Conservation (phyloP, 1,140 invertebrate species). For the Apolygus lucorum region DNA sequence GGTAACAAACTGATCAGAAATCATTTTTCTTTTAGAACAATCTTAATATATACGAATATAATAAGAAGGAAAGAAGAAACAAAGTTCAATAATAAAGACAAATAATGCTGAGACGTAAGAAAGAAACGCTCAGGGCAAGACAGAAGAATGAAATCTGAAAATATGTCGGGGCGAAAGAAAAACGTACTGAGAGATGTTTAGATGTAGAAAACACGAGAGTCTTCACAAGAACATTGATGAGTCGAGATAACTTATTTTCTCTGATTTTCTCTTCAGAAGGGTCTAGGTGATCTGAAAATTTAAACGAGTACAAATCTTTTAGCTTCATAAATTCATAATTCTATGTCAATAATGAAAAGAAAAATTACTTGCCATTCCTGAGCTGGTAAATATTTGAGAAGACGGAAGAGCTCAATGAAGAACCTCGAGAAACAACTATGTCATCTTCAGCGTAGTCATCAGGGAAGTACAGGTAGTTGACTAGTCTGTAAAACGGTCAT, state of each 20-base stretch:
- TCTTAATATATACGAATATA: no score
- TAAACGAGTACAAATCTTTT: background rate
- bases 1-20: no score
- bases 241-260: conserved; percentile 43
- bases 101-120: no score
- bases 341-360: background rate
- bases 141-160: no score
- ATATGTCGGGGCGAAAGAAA: no score
- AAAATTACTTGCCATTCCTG: conserved; percentile 17
- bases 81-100: no score
- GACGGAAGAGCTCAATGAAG: background rate
- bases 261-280: background rate
- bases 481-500: background rate
- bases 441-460: conserved; percentile 26
- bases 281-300: background rate
- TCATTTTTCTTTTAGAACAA: no score
- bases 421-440: conserved; percentile 24
- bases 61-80: no score
- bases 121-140: no score
- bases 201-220: conserved; percentile 47
- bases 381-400: background rate
- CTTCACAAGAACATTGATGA: conserved; percentile 42
- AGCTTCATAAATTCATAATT: background rate
- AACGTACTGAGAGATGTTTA: conserved; percentile 54
- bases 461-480: conserved; percentile 23